Evolutionary conservation across 2,113 vertebrate genomes (phyloP).

Genomic region (Tringa solitaria): DNA sequence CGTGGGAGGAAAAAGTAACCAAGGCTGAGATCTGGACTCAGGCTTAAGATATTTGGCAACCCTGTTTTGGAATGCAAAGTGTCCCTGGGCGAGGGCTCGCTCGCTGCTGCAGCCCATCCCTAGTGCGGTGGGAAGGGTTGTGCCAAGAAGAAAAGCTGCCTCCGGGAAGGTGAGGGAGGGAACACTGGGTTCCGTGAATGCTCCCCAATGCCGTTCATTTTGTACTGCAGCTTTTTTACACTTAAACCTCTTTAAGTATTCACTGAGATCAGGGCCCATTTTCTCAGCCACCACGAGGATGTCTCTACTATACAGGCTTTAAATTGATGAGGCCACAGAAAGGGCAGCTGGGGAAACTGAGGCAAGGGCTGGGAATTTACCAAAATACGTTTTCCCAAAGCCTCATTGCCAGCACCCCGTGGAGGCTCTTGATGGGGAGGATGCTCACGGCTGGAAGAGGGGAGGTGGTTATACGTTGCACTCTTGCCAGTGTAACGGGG

Average conservation of each 20-base stretch:
- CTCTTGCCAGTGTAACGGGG: rapidly evolving
- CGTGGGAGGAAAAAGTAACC: not conserved
- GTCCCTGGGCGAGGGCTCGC: not conserved
- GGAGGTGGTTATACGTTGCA: not conserved
- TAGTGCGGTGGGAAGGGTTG: rapidly evolving
- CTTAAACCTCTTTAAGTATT: not conserved
- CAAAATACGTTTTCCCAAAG: rapidly evolving
- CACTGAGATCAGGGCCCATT: not conserved
- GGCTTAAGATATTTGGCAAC: not conserved
- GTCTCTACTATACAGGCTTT: not conserved
- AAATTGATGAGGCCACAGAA: not conserved
- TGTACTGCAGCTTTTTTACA: not conserved
- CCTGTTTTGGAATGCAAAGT: rapidly evolving
- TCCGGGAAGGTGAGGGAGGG: rapidly evolving
- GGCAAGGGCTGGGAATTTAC: not conserved
- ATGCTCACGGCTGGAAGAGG: not conserved
- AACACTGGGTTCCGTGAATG: not conserved
- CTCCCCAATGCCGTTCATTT: not conserved
- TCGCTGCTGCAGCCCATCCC: rapidly evolving
- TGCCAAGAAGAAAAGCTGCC: not conserved
- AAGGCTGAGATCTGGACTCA: not conserved
- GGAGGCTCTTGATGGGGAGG: not conserved
- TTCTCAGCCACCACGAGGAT: not conserved
- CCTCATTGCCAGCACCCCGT: rapidly evolving
- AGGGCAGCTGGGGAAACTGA: not conserved